phyloP scores from a whole-genome alignment of 2,888 invertebrate species.

The Chrysomela aeneicollis region DNA sequence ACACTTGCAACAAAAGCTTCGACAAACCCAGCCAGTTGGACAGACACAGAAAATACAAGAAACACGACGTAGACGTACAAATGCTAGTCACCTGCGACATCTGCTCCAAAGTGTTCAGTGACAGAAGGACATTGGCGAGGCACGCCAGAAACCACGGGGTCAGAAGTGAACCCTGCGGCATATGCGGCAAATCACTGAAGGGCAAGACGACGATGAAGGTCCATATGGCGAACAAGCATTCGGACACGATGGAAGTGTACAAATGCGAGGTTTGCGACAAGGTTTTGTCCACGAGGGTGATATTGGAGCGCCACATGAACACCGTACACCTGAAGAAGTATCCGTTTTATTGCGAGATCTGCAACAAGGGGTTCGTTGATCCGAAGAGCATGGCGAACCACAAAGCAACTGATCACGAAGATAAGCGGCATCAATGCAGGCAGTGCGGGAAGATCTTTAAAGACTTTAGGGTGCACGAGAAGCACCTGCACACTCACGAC shows the following conservation, averaged over 20 bases:
- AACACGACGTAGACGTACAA: constrained; percentile 23
- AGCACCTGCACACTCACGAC: constrained; percentile 39
- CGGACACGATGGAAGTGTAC: background rate
- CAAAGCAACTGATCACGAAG: constrained; percentile 20
- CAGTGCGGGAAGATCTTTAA: constrained; percentile 36
- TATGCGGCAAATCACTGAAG: constrained; percentile 13
- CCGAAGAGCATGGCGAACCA: constrained; percentile 18
- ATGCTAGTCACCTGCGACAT: constrained; percentile 24
- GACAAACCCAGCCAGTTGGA: background rate
- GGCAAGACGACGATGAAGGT: constrained; percentile 7
- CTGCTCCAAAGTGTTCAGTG: constrained; percentile 32
- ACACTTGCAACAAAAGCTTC: constrained; percentile 18
- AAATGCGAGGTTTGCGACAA: background rate
- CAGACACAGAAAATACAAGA: constrained; percentile 23
- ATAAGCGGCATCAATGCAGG: constrained; percentile 24
- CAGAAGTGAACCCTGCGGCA: background rate
- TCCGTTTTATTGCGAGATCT: constrained; percentile 57
- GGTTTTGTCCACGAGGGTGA: background rate
- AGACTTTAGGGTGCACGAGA: constrained; percentile 32
- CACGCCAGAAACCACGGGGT: constrained; percentile 22
- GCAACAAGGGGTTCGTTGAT: constrained; percentile 35
- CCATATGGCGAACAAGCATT: constrained; percentile 16
- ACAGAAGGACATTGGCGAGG: constrained; percentile 44
- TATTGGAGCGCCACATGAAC: background rate
- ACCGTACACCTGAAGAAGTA: constrained; percentile 43